Base-by-base conservation (phyloP, 2,797 vertebrate species). In the Pseudopleuronectes americanus region DNA sequence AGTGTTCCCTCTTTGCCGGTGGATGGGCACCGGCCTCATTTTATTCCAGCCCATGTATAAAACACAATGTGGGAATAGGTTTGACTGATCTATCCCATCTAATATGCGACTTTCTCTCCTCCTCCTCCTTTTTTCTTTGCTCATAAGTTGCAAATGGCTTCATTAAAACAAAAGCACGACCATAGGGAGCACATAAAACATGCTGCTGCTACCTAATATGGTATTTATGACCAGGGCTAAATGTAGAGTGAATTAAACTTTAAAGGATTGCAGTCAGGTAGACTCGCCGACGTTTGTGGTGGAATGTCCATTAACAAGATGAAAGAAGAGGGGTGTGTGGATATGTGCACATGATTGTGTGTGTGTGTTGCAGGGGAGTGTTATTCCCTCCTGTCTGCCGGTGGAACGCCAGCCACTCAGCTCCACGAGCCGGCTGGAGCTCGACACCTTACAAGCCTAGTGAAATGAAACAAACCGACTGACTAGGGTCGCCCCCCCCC, bases 171-270 rank as follows among this genome's bases (percentile, higher is more conserved):
- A 97, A 97, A 97, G 95, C 96, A 94, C 88, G 92, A 95, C 96
- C 96, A 95, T 91, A 92, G 97, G 96, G 96, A 98, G 93, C 94
- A 87, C 93, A 94, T 94, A 94, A 95, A 96, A 95, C 93, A 95
- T 91, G 96, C 93, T 91, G 94, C 94, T 92, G 95, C 95, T 96
- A 96, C 95, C 96, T 97, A 97, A 97, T 95, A 96, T 95, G 95
- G 95, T 98, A 97, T 98, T 99, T 98, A 97, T 97, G 96, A 96
- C 95, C 95, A 33, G 79, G 90, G 90, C 96, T 97, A 98, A 99
- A 99, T 98, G 97, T 96, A 97, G 96, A 96, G 94, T 96, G 95
- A 97, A 98, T 98, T 97, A 97, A 98, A 98, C 94, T 97, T 98
- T 98, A 98, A 99, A 96, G 95, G 93, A 96, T 95, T 95, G 87